phyloP scores from a whole-genome alignment of 2,113 vertebrate genomes.

The Campylorhamphus procurvoides region DNA sequence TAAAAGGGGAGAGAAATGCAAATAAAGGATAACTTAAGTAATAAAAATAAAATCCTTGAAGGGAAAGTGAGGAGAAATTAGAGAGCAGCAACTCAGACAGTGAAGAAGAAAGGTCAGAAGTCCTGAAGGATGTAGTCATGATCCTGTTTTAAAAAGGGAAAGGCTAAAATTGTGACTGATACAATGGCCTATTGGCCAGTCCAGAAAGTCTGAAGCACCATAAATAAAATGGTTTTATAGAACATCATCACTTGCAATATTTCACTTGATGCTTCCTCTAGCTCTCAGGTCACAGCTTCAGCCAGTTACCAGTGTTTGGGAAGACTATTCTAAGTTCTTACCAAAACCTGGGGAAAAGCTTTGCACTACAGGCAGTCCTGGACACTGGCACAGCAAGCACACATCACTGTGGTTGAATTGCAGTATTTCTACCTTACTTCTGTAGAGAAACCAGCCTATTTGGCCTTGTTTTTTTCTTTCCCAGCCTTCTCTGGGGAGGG shows the following conservation, averaged over 20 bases:
- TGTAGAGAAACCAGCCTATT: not conserved
- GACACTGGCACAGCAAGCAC: not conserved
- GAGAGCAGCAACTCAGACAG: not conserved
- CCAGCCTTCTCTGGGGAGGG: not conserved
- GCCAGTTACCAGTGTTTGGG: not conserved
- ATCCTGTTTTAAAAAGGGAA: conserved; percentile 29
- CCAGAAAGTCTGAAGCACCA: not conserved
- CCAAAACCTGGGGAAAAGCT: not conserved
- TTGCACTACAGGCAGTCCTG: not conserved
- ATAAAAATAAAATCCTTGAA: not conserved
- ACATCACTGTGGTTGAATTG: not conserved
- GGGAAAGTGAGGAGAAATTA: not conserved
- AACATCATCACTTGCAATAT: not conserved
- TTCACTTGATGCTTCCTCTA: not conserved
- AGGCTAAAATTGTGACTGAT: conserved; percentile 30
- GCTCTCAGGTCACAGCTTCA: not conserved
- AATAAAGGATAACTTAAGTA: not conserved
- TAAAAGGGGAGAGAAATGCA: not conserved
- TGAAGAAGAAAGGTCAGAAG: conserved; percentile 20
- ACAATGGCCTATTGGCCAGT: conserved; percentile 1
- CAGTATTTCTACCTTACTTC: not conserved
- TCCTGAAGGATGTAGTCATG: not conserved
- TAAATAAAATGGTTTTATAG: not conserved
- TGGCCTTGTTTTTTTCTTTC: not conserved
- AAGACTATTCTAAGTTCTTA: not conserved